Conservation (phyloP, 2,113 vertebrate genomes). For the Columbina picui region DNA sequence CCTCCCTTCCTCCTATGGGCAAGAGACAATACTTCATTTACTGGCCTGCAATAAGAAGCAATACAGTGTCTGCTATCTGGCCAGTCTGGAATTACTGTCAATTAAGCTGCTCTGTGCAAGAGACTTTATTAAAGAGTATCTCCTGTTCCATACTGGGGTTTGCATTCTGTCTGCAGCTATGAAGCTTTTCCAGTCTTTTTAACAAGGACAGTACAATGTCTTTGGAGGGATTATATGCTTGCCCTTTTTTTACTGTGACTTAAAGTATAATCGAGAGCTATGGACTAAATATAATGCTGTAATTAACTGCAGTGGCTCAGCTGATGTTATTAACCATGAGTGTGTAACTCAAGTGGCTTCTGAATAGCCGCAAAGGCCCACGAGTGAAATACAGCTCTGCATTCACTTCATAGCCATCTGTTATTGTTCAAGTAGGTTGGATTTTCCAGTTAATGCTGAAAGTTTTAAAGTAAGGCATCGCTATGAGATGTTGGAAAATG, state of each 20-base stretch:
- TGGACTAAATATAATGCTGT: constrained; percentile 31
- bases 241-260: neutral
- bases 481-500: neutral
- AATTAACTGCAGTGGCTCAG: constrained; percentile 55
- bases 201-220: neutral
- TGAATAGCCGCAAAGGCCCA: constrained; percentile 16
- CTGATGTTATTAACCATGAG: constrained; percentile 31
- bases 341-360: constrained; percentile 22
- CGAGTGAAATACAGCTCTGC: constrained; percentile 22
- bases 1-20: neutral
- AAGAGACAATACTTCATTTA: neutral
- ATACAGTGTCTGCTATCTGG: neutral
- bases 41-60: neutral
- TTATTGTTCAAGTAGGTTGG: constrained; percentile 13
- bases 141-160: neutral
- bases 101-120: constrained; percentile 24
- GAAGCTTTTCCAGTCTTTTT: constrained; percentile 25
- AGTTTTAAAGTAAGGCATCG: neutral
- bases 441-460: constrained; percentile 16
- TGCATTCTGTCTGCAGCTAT: neutral
- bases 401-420: constrained; percentile 25
- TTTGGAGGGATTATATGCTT: constrained; percentile 11
- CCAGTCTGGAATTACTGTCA: constrained; percentile 5
- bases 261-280: neutral
- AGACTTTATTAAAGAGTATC: constrained; percentile 1